These are phyloP conservation scores for Eupleurogrammus muticus DNA, from an alignment of 2,797 vertebrate genomes.

Conservation along the genomic window DNA sequence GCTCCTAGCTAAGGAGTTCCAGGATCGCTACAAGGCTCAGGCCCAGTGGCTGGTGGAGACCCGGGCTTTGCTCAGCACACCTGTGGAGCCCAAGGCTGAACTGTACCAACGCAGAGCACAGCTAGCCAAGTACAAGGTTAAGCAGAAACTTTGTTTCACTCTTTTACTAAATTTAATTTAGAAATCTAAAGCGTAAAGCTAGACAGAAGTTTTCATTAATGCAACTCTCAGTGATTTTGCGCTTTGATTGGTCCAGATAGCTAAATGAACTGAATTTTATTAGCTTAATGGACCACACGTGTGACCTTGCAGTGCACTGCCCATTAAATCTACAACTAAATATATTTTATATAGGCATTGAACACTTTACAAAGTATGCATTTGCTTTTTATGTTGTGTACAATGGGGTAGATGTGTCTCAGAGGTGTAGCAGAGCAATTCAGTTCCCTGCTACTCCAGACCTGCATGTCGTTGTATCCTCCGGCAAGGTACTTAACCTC, in stretches of 20 bases:
- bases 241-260: constrained; percentile 11
- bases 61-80: constrained; percentile 81
- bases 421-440: no score
- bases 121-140: constrained; percentile 96
- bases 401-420: no score
- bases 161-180: constrained; percentile 6
- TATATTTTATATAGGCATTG: constrained; percentile 34
- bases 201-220: constrained; percentile 7
- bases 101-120: constrained; percentile 97
- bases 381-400: no score
- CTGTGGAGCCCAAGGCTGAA: constrained; percentile 92
- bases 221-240: constrained; percentile 17
- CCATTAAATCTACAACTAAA: constrained; percentile 32
- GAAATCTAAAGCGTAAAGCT: background rate
- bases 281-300: constrained; percentile 40
- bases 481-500: no score
- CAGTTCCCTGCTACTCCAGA: no score
- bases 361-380: constrained; percentile 12
- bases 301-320: constrained; percentile 26
- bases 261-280: constrained; percentile 40
- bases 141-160: constrained; percentile 1
- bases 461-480: no score
- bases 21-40: constrained; percentile 91
- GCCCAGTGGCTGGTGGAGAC: constrained; percentile 91
- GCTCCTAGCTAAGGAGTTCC: constrained; percentile 93